Percentiles rank a stretch among this genome's conserved stretches.
These are phyloP conservation scores for Pararge aegeria DNA, from an alignment of 1,140 invertebrate species.

Conservation along the genomic window DNA sequence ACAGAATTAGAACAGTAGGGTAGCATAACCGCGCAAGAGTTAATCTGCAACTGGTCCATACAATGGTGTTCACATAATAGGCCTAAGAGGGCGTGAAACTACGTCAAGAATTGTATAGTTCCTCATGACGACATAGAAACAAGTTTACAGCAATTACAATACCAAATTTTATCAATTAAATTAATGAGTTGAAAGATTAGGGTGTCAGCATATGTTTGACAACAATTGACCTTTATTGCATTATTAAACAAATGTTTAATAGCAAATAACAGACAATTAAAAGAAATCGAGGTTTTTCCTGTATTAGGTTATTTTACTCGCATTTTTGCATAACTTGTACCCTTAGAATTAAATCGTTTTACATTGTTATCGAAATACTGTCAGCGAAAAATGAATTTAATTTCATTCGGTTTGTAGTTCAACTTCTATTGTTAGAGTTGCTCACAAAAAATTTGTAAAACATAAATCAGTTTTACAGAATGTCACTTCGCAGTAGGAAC, in stretches of 20 bases:
- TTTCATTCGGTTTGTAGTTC: no score
- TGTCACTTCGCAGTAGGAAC: no score
- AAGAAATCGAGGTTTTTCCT: background rate
- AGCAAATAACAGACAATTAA: background rate
- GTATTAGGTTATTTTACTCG: background rate
- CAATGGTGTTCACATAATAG: background rate
- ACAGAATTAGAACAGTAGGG: background rate
- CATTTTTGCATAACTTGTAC: no score
- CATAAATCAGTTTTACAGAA: no score
- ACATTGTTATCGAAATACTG: no score
- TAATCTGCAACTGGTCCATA: conserved; percentile 2
- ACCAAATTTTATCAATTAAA: background rate
- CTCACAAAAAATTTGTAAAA: no score
- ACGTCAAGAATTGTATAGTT: conserved; percentile 2
- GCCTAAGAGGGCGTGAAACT: conserved; percentile 5
- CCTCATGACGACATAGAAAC: background rate
- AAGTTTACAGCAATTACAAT: background rate
- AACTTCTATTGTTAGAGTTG: no score
- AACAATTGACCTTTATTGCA: conserved; percentile 3
- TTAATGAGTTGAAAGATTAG: background rate
- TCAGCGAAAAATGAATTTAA: no score
- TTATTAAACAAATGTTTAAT: background rate
- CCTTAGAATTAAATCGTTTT: no score
- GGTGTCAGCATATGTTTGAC: background rate
- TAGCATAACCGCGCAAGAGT: conserved; percentile 3